Evolutionary conservation across 2,113 vertebrate genomes (phyloP).

Genomic region (Bubo bubo): DNA sequence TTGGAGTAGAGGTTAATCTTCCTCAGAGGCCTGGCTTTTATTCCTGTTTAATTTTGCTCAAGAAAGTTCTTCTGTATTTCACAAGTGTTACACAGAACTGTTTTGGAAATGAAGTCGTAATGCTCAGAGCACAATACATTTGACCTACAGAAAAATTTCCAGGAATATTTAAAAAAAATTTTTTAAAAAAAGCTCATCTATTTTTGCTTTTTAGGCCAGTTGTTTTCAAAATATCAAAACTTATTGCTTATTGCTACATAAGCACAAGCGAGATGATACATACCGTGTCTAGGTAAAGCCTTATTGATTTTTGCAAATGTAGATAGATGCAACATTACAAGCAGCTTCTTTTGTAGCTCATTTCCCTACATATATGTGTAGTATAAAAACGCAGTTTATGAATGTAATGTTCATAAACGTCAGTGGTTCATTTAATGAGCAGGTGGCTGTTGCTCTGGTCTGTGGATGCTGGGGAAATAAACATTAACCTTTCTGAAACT

Average conservation of each 20-base stretch:
- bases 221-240: not conserved
- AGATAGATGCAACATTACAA: not conserved
- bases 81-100: not conserved
- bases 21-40: not conserved
- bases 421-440: constrained; percentile 20
- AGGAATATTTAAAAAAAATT: not conserved
- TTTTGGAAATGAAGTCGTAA: not conserved
- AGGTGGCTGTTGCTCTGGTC: not conserved
- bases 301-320: constrained; percentile 29
- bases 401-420: not conserved
- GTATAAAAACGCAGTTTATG: not conserved
- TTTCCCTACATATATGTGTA: not conserved
- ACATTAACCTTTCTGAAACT: not conserved
- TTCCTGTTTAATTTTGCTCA: constrained; percentile 11
- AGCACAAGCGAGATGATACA: not conserved
- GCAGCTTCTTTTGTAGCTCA: not conserved
- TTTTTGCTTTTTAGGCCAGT: not conserved
- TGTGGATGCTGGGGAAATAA: not conserved
- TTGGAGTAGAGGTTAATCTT: constrained; percentile 1
- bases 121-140: not conserved
- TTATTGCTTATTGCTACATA: not conserved
- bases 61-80: not conserved
- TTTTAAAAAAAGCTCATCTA: not conserved
- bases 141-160: not conserved
- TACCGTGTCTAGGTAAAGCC: not conserved